phyloP scores from a whole-genome alignment of 2,113 vertebrate genomes.

The Mobula hypostoma region DNA sequence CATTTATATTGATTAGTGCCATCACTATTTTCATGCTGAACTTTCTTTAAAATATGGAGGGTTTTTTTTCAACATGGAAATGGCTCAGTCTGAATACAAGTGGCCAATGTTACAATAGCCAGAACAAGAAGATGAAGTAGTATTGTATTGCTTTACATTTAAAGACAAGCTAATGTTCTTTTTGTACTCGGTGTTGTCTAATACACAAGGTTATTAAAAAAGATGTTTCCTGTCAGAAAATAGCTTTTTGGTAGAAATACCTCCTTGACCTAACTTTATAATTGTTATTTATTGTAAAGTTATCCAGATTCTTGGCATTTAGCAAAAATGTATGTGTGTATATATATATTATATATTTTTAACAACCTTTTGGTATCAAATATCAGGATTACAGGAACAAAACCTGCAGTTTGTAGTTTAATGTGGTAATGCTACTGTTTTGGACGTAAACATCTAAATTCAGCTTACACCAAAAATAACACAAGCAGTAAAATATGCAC shows the following conservation, averaged over 20 bases:
- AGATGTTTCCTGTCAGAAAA: not conserved
- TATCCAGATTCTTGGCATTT: not conserved
- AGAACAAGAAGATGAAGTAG: not conserved
- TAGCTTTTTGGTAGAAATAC: not conserved
- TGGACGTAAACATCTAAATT: not conserved
- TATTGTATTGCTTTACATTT: slow-evolving; percentile 7
- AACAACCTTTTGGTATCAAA: not conserved
- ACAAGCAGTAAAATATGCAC: slow-evolving; percentile 20
- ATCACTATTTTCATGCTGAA: not conserved
- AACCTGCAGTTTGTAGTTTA: not conserved
- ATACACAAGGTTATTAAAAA: slow-evolving; percentile 15
- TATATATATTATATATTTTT: slow-evolving; percentile 16
- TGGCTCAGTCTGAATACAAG: not conserved
- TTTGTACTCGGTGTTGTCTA: not conserved
- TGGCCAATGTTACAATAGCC: not conserved
- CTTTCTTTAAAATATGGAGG: not conserved
- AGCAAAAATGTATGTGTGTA: not conserved
- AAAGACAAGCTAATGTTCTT: slow-evolving; percentile 1
- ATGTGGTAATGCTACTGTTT: not conserved
- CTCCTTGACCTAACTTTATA: slow-evolving; percentile 10
- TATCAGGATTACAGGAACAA: slow-evolving; percentile 19
- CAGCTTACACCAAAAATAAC: slow-evolving; percentile 18
- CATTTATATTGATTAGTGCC: not conserved
- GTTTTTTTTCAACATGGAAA: not conserved
- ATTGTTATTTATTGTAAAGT: not conserved